Conservation (phyloP, 2,113 vertebrate species). For the Formicarius rufipectus region DNA sequence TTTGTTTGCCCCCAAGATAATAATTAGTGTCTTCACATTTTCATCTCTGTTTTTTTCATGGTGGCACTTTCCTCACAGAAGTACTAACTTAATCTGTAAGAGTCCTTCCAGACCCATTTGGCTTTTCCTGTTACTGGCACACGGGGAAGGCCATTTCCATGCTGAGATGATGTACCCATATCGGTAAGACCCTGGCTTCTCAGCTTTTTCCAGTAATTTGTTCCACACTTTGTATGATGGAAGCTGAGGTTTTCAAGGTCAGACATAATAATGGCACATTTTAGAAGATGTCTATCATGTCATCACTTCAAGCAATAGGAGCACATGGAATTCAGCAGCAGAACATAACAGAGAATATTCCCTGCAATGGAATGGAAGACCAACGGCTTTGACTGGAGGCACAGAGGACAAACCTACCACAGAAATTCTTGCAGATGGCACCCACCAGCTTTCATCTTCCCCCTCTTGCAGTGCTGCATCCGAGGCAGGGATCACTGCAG, state of each 20-base stretch:
- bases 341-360: not conserved
- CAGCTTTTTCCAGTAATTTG: not conserved
- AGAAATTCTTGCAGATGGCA: not conserved
- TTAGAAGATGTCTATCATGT: not conserved
- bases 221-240: not conserved
- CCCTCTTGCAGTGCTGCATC: not conserved
- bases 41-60: not conserved
- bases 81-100: not conserved
- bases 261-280: conserved; percentile 20
- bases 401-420: not conserved
- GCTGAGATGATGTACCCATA: not conserved
- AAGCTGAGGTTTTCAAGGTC: conserved; percentile 46
- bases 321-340: not conserved
- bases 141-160: not conserved
- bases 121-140: not conserved
- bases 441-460: not conserved
- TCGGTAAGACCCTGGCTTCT: not conserved
- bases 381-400: not conserved
- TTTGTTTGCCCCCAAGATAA: not conserved
- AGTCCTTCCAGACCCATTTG: not conserved
- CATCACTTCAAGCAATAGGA: not conserved
- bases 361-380: not conserved
- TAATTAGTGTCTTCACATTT: not conserved
- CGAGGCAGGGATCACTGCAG: not conserved
- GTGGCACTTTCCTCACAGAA: not conserved